These are phyloP conservation scores for Neogobius melanostomus DNA, from an alignment of 2,113 vertebrate species.

Conservation along the genomic window DNA sequence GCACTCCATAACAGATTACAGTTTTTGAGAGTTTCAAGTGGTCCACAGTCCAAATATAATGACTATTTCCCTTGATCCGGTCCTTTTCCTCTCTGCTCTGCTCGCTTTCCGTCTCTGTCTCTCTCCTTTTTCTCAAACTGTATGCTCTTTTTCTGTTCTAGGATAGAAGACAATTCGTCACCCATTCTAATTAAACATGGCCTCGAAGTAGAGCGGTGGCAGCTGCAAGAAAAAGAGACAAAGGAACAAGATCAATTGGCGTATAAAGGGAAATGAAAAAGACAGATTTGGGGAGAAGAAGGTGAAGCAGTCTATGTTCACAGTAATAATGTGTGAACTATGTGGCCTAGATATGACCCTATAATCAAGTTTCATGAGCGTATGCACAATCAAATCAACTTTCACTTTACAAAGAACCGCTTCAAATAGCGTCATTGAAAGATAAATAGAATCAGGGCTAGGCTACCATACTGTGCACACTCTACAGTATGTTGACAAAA, in stretches of 20 bases:
- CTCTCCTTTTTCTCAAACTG: conserved; percentile 9
- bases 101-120: conserved; percentile 12
- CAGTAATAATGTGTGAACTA: conserved; percentile 44
- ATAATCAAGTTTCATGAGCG: neutral
- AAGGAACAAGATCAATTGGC: conserved; percentile 58
- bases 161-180: conserved; percentile 61
- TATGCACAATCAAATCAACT: neutral
- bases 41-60: conserved; percentile 16
- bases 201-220: conserved; percentile 45
- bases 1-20: neutral
- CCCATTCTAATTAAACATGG: conserved; percentile 63
- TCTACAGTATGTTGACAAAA: no score
- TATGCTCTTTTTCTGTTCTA: conserved; percentile 42
- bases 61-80: conserved; percentile 27
- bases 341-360: conserved; percentile 22
- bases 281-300: conserved; percentile 20
- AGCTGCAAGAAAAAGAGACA: conserved; percentile 50
- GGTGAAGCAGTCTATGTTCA: conserved; percentile 16
- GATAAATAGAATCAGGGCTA: no score
- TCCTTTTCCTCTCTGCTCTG: conserved; percentile 34
- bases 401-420: no score
- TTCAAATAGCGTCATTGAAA: no score
- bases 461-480: no score
- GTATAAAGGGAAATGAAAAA: conserved; percentile 45
- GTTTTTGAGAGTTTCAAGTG: conserved; percentile 15